Conservation (phyloP, 2,888 invertebrate species). For the Dryocosmus kuriphilus region DNA sequence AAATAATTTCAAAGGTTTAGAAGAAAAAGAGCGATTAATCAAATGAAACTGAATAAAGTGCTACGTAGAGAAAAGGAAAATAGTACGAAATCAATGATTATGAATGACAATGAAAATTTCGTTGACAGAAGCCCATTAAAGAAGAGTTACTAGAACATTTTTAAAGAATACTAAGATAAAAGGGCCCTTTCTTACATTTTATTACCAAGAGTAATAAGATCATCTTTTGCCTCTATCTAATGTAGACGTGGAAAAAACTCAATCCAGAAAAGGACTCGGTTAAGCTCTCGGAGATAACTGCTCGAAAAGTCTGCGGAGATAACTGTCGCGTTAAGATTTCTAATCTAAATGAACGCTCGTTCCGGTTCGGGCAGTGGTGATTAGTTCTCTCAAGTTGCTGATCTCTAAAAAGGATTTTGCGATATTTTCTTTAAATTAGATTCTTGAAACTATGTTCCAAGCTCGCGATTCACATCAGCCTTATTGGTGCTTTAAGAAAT, state of each 20-base stretch:
- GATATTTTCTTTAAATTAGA: constrained; percentile 36
- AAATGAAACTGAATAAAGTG: too few relatives aligned
- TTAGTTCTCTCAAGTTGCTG: constrained; percentile 38
- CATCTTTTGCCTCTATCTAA: constrained; percentile 36
- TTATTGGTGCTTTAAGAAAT: constrained; percentile 20
- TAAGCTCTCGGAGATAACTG: constrained; percentile 36
- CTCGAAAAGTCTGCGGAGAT: constrained; percentile 33
- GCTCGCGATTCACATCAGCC: constrained; percentile 21
- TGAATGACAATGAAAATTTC: not conserved
- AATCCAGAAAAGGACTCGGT: constrained; percentile 28
- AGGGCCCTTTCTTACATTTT: constrained; percentile 32
- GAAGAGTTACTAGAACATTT: constrained; percentile 23
- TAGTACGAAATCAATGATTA: not conserved
- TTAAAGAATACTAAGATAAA: constrained; percentile 34
- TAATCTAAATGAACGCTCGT: constrained; percentile 72
- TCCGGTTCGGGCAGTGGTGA: constrained; percentile 55
- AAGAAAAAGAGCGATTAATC: not conserved
- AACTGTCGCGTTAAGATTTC: constrained; percentile 65
- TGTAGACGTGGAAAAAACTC: constrained; percentile 34
- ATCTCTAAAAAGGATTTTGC: constrained; percentile 34
- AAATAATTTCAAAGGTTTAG: not conserved
- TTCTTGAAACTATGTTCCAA: constrained; percentile 25
- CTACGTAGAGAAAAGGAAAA: not conserved
- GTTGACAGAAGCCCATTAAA: constrained; percentile 11
- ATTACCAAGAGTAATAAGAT: constrained; percentile 35